Percentiles rank a stretch among this genome's conserved stretches.
Conservation (phyloP, 2,113 vertebrate genomes). For the Megaceryle maxima region DNA sequence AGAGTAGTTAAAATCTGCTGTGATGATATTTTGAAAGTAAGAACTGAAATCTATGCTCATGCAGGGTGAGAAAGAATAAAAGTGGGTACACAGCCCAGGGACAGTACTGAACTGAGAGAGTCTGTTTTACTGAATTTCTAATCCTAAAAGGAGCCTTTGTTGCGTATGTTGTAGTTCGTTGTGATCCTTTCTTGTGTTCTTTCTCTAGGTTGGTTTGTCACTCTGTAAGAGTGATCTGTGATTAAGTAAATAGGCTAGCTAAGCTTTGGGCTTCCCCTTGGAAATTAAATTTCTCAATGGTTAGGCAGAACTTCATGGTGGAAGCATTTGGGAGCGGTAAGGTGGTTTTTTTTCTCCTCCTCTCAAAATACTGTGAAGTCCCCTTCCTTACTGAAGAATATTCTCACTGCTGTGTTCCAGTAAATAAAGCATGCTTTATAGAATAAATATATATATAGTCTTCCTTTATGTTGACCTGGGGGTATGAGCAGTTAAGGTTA, state of each 20-base stretch:
- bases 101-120: neutral
- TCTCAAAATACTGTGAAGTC: constrained; percentile 40
- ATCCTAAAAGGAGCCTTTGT: neutral
- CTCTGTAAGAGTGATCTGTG: neutral
- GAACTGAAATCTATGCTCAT: neutral
- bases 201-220: neutral
- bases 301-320: neutral
- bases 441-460: neutral
- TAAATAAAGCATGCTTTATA: neutral
- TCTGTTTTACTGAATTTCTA: neutral
- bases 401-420: neutral
- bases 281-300: constrained; percentile 2
- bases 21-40: neutral
- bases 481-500: neutral
- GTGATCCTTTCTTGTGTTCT: neutral
- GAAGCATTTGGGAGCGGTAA: neutral
- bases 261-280: constrained; percentile 31
- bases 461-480: neutral
- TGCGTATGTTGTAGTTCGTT: neutral
- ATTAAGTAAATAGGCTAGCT: neutral
- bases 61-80: neutral
- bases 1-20: neutral
- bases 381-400: neutral
- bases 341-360: constrained; percentile 15
- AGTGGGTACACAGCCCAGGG: neutral